Base-by-base conservation (phyloP, 2,113 vertebrate species). In the Camelus bactrianus region DNA sequence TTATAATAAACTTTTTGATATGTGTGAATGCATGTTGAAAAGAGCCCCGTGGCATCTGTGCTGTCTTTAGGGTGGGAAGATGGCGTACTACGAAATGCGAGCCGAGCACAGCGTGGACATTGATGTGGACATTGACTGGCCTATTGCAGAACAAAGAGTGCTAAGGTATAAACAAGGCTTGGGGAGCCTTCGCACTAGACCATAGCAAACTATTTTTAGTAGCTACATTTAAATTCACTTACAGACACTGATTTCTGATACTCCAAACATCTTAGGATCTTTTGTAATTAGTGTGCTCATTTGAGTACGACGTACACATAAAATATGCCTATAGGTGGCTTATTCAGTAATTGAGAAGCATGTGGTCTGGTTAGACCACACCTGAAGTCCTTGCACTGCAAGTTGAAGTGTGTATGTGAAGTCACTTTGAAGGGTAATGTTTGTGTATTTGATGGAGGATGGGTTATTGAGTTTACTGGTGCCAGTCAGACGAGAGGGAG, bases 101-200 rank as follows among this genome's bases (percentile, higher is more conserved):
- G 99, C 99, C 0, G 99, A 99, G 96, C 98, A 99, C 98, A 99
- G 99, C 17, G 99, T 99, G 97, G 99, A 99, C 97, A 99, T 99
- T 15, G 99, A 99, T 30, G 98, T 99, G 83, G 99, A 99, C 96
- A 99, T 99, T 58, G 99, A 99, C 77, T 99, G 99, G 99, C 99
- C 99, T 4, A 99, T 99, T 90, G 99, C 99, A 6, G 99, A 99
- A 35, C 99, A 99, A 94, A 99, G 99, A 96, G 99, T 99, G 1
- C 97, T 99, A 97, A 99, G 99, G 99, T 99, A 97, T 98, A 93
- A 87, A 77, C 30, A 67, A 56, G 28, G 65, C 6, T 52, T 22
- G 12, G 1, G 28, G 32, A 20, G 86, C 16, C 24, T 26, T 93
- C 81, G 32, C 7, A 65, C 48, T 35, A 56, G 30, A 84, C 6